A percentile compares a stretch with the other conserved stretches of the same genome.
These are phyloP conservation scores for Ranitomeya variabilis DNA, from an alignment of 2,113 vertebrate genomes.

Conservation along the genomic window DNA sequence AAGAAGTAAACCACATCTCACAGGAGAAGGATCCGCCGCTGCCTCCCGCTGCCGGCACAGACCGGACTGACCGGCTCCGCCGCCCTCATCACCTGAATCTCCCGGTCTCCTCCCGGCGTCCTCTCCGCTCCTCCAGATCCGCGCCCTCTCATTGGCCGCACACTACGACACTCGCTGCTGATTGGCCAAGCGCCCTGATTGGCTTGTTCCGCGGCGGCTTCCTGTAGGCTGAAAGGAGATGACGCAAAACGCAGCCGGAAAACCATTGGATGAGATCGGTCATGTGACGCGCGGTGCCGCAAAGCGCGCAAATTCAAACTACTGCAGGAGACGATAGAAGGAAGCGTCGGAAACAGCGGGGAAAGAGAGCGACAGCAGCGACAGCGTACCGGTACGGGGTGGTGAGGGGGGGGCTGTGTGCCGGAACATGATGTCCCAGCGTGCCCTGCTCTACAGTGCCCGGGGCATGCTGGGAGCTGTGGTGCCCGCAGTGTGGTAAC, in stretches of 20 bases:
- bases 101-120: neutral
- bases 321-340: slow-evolving; percentile 64
- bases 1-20: no score
- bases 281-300: slow-evolving; percentile 66
- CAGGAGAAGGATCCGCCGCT: no score
- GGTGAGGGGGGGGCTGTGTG: neutral
- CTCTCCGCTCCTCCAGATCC: neutral
- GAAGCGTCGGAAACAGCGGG: neutral
- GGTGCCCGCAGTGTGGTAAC: neutral
- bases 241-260: slow-evolving; percentile 49
- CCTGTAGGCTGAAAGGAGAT: slow-evolving; percentile 7
- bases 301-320: slow-evolving; percentile 96
- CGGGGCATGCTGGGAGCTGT: neutral
- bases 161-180: neutral
- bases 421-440: neutral
- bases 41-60: no score
- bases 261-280: slow-evolving; percentile 58
- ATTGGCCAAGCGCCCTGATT: neutral
- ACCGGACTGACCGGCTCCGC: neutral
- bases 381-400: neutral
- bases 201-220: neutral
- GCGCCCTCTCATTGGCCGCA: neutral
- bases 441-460: neutral
- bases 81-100: neutral
- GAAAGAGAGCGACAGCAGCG: neutral